A percentile compares a stretch with the other conserved stretches of the same genome.
These are phyloP conservation scores for Lathronympha strigana DNA, from an alignment of 2,888 invertebrate species.

Conservation along the genomic window DNA sequence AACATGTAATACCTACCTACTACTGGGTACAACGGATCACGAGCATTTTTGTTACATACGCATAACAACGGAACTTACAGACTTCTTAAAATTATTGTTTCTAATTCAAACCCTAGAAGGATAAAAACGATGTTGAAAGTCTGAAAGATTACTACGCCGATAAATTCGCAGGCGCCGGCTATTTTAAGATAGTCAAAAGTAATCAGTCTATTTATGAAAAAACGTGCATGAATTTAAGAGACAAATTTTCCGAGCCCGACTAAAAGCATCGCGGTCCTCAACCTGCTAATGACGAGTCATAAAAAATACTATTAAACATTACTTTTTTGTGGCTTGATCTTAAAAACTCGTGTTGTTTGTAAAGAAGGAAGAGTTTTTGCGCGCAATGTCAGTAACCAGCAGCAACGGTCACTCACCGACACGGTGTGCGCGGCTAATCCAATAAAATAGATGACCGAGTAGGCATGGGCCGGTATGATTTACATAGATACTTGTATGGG, in stretches of 20 bases:
- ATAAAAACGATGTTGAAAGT: too few species aligned
- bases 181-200: not conserved
- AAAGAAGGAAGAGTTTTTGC: conserved; percentile 52
- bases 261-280: conserved; percentile 30
- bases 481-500: not conserved
- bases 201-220: not conserved
- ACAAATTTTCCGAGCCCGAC: conserved; percentile 4
- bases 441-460: conserved; percentile 54
- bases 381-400: conserved; percentile 70
- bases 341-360: conserved; percentile 49
- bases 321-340: conserved; percentile 44
- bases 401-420: conserved; percentile 72
- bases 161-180: too few species aligned
- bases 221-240: conserved; percentile 1
- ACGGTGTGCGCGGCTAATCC: conserved; percentile 55
- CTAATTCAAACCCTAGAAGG: too few species aligned
- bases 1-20: too few species aligned
- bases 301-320: conserved; percentile 37
- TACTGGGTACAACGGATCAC: too few species aligned
- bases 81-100: too few species aligned
- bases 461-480: conserved; percentile 49
- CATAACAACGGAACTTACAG: too few species aligned
- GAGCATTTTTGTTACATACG: too few species aligned
- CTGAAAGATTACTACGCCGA: too few species aligned
- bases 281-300: conserved; percentile 32